phyloP scores from a whole-genome alignment of 2,113 vertebrate species.

The Anolis carolinensis region DNA sequence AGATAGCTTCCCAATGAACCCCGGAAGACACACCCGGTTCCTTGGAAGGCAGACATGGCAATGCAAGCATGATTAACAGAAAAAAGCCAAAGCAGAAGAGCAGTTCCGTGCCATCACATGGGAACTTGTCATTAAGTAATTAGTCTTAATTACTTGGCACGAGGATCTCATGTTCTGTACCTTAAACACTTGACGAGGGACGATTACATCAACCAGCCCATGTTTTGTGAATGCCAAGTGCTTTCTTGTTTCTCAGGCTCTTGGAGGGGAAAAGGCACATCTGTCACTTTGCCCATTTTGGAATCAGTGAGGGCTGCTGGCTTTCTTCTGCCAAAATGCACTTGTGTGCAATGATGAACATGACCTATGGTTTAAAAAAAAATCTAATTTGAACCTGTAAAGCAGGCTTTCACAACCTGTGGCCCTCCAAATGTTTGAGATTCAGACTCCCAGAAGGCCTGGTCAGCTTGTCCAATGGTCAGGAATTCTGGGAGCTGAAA shows the following conservation, averaged over 20 bases:
- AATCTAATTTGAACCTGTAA: background rate
- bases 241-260: background rate
- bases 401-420: background rate
- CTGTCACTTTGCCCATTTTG: background rate
- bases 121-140: conserved; percentile 18
- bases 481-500: no score
- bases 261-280: conserved; percentile 1
- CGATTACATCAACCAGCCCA: background rate
- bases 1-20: background rate
- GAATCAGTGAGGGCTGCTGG: background rate
- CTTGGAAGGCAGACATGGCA: background rate
- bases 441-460: no score
- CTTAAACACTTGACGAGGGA: background rate
- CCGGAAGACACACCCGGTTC: background rate
- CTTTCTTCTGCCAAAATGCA: background rate
- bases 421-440: no score
- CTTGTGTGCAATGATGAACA: background rate
- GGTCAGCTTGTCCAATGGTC: no score
- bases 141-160: rapidly evolving
- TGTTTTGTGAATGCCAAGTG: background rate
- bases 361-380: background rate
- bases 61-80: background rate
- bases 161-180: background rate
- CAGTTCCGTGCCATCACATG: background rate
- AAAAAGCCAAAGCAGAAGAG: rapidly evolving